phyloP scores from a whole-genome alignment of 2,888 invertebrate species.

The Drymonia ruficornis region DNA sequence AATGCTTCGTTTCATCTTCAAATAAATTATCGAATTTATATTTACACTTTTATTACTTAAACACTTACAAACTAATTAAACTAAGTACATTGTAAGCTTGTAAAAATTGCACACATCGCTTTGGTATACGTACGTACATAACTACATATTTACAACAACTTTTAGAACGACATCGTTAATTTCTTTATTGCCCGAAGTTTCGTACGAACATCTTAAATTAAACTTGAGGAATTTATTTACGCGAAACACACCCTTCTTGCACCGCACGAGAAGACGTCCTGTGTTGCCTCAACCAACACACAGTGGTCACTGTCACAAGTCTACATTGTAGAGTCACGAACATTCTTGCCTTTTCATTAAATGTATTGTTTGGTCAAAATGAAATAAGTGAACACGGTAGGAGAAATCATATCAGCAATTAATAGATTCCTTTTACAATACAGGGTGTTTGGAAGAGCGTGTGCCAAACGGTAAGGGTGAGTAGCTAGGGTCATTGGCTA shows the following conservation, averaged over 20 bases:
- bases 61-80: slow-evolving; percentile 58
- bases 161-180: slow-evolving; percentile 64
- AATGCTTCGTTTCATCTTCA: slow-evolving; percentile 34
- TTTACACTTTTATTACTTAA: slow-evolving; percentile 63
- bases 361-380: neutral
- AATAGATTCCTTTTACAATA: neutral
- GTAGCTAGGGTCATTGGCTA: no score
- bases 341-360: neutral
- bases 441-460: no score
- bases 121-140: slow-evolving; percentile 83
- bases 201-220: slow-evolving; percentile 48
- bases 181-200: slow-evolving; percentile 77
- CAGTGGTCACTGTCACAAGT: neutral
- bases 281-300: neutral
- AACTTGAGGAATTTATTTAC: slow-evolving; percentile 1
- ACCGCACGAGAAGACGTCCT: neutral
- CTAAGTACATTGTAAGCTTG: slow-evolving; percentile 78
- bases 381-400: neutral
- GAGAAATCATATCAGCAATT: neutral
- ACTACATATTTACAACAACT: slow-evolving; percentile 79
- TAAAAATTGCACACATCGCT: slow-evolving; percentile 85
- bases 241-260: slow-evolving; percentile 4
- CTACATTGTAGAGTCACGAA: neutral
- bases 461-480: no score
- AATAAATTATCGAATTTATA: slow-evolving; percentile 49